Conservation (phyloP, 2,113 vertebrate genomes). For the Saguinus imperator region DNA sequence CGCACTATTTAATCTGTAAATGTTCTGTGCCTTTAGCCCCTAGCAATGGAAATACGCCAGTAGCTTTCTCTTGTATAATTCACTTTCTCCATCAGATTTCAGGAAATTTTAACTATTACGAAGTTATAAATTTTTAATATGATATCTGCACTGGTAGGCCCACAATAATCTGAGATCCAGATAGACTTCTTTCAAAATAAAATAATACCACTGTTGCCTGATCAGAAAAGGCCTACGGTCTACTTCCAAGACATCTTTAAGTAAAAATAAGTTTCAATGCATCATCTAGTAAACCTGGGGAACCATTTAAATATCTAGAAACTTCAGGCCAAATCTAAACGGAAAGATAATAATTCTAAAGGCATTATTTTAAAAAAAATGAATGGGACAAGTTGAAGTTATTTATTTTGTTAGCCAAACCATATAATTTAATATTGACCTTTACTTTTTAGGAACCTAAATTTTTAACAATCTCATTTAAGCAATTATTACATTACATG, state of each 20-base stretch:
- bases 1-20: slow-evolving; percentile 64
- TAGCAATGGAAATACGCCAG: slow-evolving; percentile 53
- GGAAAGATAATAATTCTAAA: neutral
- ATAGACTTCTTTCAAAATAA: slow-evolving; percentile 27
- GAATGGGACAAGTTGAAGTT: neutral
- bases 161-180: neutral
- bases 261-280: neutral
- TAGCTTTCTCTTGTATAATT: slow-evolving; percentile 5
- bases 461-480: slow-evolving; percentile 4
- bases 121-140: slow-evolving; percentile 17
- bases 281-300: neutral
- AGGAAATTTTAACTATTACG: slow-evolving; percentile 27
- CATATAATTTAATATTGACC: neutral
- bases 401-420: neutral
- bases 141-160: neutral
- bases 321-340: neutral
- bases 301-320: neutral
- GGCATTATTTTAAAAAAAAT: neutral
- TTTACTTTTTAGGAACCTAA: neutral
- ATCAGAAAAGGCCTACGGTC: neutral
- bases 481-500: neutral
- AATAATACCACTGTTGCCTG: neutral
- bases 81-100: neutral
- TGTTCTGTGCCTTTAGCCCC: slow-evolving; percentile 41
- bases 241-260: neutral